phyloP scores from a whole-genome alignment of 2,888 invertebrate species.

The Plagiodera versicolora region DNA sequence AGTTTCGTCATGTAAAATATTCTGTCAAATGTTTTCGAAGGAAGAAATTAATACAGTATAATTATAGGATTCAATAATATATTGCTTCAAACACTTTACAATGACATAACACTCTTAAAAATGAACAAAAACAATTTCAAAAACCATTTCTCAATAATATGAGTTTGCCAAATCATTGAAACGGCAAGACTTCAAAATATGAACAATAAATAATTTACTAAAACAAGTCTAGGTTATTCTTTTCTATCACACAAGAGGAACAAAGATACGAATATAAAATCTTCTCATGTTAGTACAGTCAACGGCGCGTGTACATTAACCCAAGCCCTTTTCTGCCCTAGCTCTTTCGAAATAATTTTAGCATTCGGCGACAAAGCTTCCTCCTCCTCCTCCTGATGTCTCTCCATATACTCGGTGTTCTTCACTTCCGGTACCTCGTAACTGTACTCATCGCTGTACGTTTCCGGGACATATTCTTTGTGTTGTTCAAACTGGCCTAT shows the following conservation, averaged over 20 bases:
- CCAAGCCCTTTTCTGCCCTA: conserved; percentile 33
- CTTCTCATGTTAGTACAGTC: not conserved
- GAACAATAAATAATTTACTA: conserved; percentile 21
- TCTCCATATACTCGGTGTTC: conserved; percentile 33
- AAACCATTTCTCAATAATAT: not conserved
- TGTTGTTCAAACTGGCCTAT: not conserved
- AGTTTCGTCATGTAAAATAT: too few relatives aligned
- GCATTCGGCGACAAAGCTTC: conserved; percentile 45
- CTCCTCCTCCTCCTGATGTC: conserved; percentile 40
- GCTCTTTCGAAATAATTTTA: conserved; percentile 36
- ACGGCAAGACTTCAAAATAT: not conserved
- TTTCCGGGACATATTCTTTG: conserved; percentile 35
- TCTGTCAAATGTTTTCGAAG: too few relatives aligned
- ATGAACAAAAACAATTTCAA: conserved; percentile 7
- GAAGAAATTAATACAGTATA: not conserved
- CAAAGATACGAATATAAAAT: too few relatives aligned
- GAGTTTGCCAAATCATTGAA: not conserved
- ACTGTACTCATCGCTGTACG: conserved; percentile 36
- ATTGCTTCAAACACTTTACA: not conserved
- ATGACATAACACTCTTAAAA: conserved; percentile 11
- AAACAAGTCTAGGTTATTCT: conserved; percentile 13
- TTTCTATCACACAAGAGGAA: conserved; percentile 6
- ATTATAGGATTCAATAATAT: conserved; percentile 5
- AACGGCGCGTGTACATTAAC: conserved; percentile 27
- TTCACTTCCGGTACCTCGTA: conserved; percentile 30